These are phyloP conservation scores for Julus scandinavius DNA, from an alignment of 2,888 invertebrate genomes.

Conservation along the genomic window DNA sequence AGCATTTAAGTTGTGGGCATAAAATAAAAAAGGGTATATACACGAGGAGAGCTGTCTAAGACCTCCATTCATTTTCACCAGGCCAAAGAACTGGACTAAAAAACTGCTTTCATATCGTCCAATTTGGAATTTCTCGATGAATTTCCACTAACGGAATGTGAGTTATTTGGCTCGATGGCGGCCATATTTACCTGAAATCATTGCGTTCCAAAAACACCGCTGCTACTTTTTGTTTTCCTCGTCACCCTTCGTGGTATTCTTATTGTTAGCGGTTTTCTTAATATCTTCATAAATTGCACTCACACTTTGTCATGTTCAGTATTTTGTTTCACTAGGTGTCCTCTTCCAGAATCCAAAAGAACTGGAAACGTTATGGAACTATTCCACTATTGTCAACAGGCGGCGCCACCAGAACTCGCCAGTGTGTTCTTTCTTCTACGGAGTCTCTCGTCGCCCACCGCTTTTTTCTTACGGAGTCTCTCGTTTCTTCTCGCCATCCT, in stretches of 20 bases:
- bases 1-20: neutral
- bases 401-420: neutral
- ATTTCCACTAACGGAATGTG: constrained; percentile 34
- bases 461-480: neutral
- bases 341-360: neutral
- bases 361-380: neutral
- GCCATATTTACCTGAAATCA: constrained; percentile 22
- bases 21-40: neutral
- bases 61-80: neutral
- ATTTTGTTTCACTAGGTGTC: neutral
- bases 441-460: neutral
- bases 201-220: too few relatives aligned
- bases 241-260: neutral
- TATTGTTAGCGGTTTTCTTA: neutral
- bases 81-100: constrained; percentile 16
- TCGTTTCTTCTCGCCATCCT: neutral
- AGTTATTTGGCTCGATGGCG: constrained; percentile 13
- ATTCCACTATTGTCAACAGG: neutral
- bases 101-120: constrained; percentile 6
- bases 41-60: neutral
- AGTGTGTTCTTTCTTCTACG: neutral
- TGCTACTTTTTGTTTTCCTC: too few relatives aligned
- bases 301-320: neutral
- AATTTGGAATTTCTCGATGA: neutral
- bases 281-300: constrained; percentile 23